Evolutionary conservation across 2,113 vertebrate species (phyloP).

Genomic region (Chloropsis cyanopogon): DNA sequence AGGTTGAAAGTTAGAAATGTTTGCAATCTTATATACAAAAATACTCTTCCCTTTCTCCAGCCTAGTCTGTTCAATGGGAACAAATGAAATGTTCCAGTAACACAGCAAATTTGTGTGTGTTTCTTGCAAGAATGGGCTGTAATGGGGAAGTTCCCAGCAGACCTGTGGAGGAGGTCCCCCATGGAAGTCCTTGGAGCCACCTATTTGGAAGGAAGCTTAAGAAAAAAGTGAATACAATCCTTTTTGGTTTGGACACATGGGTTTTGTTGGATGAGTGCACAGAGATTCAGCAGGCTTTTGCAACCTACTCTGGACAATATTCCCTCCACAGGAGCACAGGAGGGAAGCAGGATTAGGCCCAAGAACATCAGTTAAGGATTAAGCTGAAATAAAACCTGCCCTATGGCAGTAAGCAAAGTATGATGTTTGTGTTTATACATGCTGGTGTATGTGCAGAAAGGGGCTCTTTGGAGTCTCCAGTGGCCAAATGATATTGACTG

Average conservation of each 20-base stretch:
- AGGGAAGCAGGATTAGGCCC: neutral
- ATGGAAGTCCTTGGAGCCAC: neutral
- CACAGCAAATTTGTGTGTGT: neutral
- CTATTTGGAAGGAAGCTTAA: neutral
- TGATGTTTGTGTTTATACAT: neutral
- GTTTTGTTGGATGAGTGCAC: neutral
- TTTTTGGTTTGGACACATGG: neutral
- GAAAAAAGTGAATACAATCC: neutral
- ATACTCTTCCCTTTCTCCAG: neutral
- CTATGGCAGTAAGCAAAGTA: neutral
- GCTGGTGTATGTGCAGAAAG: neutral
- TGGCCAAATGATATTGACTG: neutral
- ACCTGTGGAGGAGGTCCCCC: neutral
- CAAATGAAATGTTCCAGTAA: neutral
- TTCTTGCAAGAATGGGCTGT: neutral
- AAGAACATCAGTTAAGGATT: neutral
- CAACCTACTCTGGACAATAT: neutral
- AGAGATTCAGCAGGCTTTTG: neutral
- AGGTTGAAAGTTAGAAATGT: neutral
- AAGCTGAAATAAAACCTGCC: neutral
- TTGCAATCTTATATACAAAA: neutral
- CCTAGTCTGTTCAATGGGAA: neutral
- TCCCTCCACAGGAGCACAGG: accelerated
- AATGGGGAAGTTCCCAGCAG: neutral
- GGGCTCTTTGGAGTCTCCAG: neutral